A percentile compares a stretch with the other conserved stretches of the same genome.
These are phyloP conservation scores for Eulemur macaco DNA, from an alignment of 2,113 vertebrate species.

Conservation along the genomic window DNA sequence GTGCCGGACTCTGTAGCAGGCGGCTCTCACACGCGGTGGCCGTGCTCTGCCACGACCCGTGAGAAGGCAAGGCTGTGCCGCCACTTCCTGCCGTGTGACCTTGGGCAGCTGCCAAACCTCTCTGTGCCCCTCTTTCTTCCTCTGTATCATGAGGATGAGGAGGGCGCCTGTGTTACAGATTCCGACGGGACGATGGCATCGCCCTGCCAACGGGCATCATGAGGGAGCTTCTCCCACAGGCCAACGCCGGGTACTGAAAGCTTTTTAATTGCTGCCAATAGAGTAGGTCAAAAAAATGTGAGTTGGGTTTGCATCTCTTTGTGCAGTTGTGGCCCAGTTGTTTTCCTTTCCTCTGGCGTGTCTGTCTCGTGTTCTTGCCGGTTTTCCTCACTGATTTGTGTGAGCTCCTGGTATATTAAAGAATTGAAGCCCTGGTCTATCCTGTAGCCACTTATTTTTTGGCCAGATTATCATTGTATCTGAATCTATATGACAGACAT, in stretches of 20 bases:
- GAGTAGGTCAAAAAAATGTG: not conserved
- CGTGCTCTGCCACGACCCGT: not conserved
- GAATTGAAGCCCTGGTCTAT: not conserved
- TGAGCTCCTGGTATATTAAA: rapidly evolving
- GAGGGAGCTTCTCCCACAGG: rapidly evolving
- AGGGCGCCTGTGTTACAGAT: rapidly evolving
- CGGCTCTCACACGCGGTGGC: not conserved
- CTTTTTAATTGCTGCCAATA: rapidly evolving
- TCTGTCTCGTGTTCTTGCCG: rapidly evolving
- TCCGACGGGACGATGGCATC: rapidly evolving
- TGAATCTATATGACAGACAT: rapidly evolving
- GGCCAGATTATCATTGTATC: not conserved
- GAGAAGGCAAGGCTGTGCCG: not conserved
- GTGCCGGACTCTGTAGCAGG: rapidly evolving
- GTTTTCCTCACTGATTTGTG: rapidly evolving
- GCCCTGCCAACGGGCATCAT: rapidly evolving
- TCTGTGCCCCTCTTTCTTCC: rapidly evolving
- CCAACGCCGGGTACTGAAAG: rapidly evolving
- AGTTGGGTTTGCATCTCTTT: rapidly evolving
- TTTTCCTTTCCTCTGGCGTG: too few relatives aligned
- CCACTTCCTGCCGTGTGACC: not conserved
- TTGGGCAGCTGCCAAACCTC: rapidly evolving
- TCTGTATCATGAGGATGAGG: rapidly evolving
- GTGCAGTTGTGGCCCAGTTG: rapidly evolving
- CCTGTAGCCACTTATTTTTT: too few relatives aligned